phyloP scores from a whole-genome alignment of 2,113 vertebrate species.

The Mustelus asterias region DNA sequence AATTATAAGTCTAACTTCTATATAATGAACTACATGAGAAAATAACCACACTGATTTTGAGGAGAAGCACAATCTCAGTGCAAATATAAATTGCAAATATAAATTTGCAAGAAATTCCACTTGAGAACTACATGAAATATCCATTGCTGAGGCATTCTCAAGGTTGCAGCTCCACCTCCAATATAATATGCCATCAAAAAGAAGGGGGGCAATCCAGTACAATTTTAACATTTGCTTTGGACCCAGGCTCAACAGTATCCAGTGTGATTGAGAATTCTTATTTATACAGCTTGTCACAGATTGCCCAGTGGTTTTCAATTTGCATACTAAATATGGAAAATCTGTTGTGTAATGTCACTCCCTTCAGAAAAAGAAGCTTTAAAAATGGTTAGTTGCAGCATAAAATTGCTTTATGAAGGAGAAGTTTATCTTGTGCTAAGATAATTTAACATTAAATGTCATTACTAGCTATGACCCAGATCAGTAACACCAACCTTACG shows the following conservation, averaged over 20 bases:
- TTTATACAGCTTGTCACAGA: background rate
- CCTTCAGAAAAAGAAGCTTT: too few relatives aligned
- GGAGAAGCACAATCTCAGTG: background rate
- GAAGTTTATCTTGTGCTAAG: background rate
- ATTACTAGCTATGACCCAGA: background rate
- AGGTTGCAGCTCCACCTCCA: background rate
- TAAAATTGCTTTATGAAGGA: background rate
- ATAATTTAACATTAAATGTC: background rate
- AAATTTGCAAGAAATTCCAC: background rate
- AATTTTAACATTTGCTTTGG: background rate
- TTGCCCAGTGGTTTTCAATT: slow-evolving; percentile 2
- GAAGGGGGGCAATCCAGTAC: background rate
- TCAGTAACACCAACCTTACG: background rate
- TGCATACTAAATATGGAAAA: background rate
- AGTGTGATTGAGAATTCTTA: background rate
- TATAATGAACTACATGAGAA: background rate
- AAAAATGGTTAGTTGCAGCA: background rate
- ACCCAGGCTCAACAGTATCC: background rate
- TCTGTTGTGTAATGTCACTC: background rate
- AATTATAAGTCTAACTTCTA: background rate
- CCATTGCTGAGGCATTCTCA: background rate
- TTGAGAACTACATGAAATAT: background rate
- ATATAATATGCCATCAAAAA: background rate
- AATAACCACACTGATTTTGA: background rate
- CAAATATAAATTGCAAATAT: background rate